Conservation (phyloP, 2,888 invertebrate species). For the Acronicta psi region DNA sequence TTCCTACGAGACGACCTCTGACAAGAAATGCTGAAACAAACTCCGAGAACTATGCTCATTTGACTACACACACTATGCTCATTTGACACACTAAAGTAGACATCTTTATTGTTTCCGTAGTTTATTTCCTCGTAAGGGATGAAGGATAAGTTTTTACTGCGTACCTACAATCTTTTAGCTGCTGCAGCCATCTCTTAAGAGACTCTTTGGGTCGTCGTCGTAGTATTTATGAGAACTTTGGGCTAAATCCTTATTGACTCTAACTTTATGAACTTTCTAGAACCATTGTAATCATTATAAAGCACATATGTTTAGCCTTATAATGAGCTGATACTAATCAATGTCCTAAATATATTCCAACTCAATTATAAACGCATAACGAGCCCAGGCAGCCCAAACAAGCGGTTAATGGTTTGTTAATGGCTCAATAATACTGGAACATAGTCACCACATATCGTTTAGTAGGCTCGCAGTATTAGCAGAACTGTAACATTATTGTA, state of each 20-base stretch:
- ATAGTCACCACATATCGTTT: not conserved
- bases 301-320: not conserved
- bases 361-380: conserved; percentile 50
- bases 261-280: not conserved
- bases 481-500: conserved; percentile 18
- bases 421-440: conserved; percentile 12
- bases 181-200: no score
- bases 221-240: no score
- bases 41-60: no score
- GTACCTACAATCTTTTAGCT: no score
- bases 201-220: no score
- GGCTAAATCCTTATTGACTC: not conserved
- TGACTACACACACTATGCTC: no score
- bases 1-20: no score
- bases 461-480: not conserved
- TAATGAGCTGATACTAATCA: conserved; percentile 8
- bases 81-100: no score
- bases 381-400: conserved; percentile 26
- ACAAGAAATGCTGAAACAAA: no score
- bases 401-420: conserved; percentile 27
- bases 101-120: no score
- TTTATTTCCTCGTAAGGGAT: no score
- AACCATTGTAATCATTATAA: not conserved
- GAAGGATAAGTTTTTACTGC: no score
- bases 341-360: conserved; percentile 6